Base-by-base conservation (phyloP, 1,140 invertebrate genomes). In the Drosophila ogumai region DNA sequence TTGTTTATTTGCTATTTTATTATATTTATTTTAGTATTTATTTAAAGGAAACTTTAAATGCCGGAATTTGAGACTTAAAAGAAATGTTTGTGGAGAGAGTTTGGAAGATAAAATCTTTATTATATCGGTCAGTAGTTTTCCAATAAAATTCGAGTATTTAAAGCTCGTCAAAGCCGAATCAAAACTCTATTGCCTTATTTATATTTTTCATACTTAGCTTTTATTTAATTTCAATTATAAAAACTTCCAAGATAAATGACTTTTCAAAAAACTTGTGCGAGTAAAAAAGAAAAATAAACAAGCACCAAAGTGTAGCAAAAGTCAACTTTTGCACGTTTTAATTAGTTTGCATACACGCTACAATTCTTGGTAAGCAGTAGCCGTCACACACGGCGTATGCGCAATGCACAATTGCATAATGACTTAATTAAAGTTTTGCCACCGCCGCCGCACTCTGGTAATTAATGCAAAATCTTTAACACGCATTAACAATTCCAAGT, bases 381-480 rank as follows among this genome's bases (percentile, higher is more conserved):
- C 25, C 55, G 55, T 41, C 47, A 75, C 44, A 65, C 52, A 25
- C 31, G 40, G 22, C 64, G 58, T 63, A 71, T 69, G 32, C 61
- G 79, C 74, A 78, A 58, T 72, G 44, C 58, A 79, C 72, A 80
- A 90, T 84, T 88, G 77, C 80, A 81, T 87, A 88, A 87, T 66
- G 84, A 84, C 80, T 88, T 84, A 84, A 84, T 87, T 88, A 80
- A 87, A 87, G 72, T 87, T 87, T 46, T 38, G 13, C 10, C 22
- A 22, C 40, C 44, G 19, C 38, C 47, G 43, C 31, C 38, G 7
- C 34, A 40, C 47, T 38, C 46, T 78, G 80, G 90, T 88, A 88
- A 90, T 88, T 88, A 88, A 88, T 90, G 85, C 85, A 80, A 84
- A 88, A 88, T 88, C 77, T 82, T 88, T 81, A 88, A 88, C 85